Base-by-base conservation (phyloP, 2,113 vertebrate species). In the Rana temporaria region DNA sequence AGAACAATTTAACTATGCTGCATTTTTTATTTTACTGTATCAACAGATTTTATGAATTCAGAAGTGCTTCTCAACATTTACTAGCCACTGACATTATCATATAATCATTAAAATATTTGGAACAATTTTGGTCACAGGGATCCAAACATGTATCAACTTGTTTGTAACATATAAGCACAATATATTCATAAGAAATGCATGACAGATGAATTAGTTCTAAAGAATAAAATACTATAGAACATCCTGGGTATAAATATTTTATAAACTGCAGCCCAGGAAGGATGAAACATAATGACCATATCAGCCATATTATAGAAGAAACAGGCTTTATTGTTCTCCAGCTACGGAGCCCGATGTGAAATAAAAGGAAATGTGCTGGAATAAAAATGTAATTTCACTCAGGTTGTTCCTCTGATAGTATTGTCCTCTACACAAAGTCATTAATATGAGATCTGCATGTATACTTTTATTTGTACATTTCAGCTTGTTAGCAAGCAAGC, bases 281-380 rank as follows among this genome's bases (percentile, higher is more conserved):
- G 60, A 63, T 9, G 12, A 11, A 63, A 24, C 20, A 24, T 62
- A 62, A 38, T n/a, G 22, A n/a, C 59, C 59, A 62, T 63, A 20
- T 63, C 60, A 63, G 24, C 24, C 20, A 63, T 26, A 63, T 24
- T 63, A 24, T 63, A 63, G 22, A 63, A 63, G 60, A 63, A 63
- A 63, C 24, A 63, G 20, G 19, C 20, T 62, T 62, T 62, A 22
- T 22, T 22, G n/a, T 22, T 62, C 11, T 20, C 20, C 20, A 62
- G 22, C 60, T 63, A 63, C 22, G 3, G 20, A 63, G 24, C 60
- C 60, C 26, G 20, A 12, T 24, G 60, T 22, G 24, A 63, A 63
- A 63, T 20, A 63, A 63, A 63, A 63, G 60, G 3, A 63, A 63
- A 63, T 63, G 60, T 63, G 60, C 24, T n/a, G 9, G 5, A 63